A percentile compares a stretch with the other conserved stretches of the same genome.
These are phyloP conservation scores for Drosophila sproati DNA, from an alignment of 1,140 invertebrate genomes.

Conservation along the genomic window DNA sequence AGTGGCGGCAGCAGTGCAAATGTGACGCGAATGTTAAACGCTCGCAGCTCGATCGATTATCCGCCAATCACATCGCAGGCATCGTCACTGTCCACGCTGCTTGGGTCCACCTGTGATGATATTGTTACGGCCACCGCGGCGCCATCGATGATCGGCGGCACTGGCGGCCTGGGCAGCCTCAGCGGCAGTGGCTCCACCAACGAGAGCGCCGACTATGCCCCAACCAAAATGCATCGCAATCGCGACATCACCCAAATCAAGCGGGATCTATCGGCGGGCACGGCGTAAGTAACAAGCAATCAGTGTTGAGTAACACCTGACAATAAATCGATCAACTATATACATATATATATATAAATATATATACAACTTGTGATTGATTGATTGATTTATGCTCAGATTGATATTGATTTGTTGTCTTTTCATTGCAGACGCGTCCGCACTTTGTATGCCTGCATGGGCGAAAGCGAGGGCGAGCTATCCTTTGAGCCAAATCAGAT, in stretches of 20 bases:
- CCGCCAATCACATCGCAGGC: slow-evolving; percentile 62
- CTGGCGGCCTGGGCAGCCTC: slow-evolving; percentile 40
- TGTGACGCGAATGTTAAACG: slow-evolving; percentile 47
- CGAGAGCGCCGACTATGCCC: slow-evolving; percentile 72
- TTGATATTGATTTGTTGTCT: background rate
- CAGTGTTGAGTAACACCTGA: too few relatives aligned
- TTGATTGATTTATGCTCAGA: background rate
- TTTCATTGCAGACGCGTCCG: slow-evolving; percentile 89
- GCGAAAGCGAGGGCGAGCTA: slow-evolving; percentile 97
- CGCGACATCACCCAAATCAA: slow-evolving; percentile 83
- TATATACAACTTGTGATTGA: too few relatives aligned
- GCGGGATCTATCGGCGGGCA: slow-evolving; percentile 74
- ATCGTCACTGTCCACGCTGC: slow-evolving; percentile 65
- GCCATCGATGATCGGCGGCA: slow-evolving; percentile 64
- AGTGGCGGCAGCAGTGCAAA: slow-evolving; percentile 42
- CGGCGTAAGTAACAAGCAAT: slow-evolving; percentile 69
- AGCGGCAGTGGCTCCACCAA: slow-evolving; percentile 66
- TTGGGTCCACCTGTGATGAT: slow-evolving; percentile 77
- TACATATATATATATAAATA: too few relatives aligned
- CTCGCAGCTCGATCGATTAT: slow-evolving; percentile 69
- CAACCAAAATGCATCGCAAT: slow-evolving; percentile 82
- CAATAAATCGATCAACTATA: background rate
- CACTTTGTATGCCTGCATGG: slow-evolving; percentile 97
- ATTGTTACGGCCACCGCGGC: slow-evolving; percentile 74
- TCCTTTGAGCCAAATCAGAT: slow-evolving; percentile 99